phyloP scores from a whole-genome alignment of 2,888 invertebrate species.

The Andrena chrysosceles region DNA sequence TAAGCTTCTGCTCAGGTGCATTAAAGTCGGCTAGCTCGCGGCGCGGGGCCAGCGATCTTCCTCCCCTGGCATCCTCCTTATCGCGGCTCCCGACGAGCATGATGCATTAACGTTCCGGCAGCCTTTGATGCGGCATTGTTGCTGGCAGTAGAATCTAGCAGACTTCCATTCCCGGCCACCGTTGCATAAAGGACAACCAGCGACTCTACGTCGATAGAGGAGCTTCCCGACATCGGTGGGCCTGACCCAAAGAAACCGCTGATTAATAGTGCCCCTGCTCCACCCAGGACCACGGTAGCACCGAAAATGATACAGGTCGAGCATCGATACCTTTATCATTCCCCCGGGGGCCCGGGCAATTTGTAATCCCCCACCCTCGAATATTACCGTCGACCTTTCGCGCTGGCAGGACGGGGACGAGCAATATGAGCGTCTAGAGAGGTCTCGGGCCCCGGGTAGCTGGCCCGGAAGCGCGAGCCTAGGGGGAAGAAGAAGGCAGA shows the following conservation, averaged over 20 bases:
- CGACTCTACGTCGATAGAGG: too few species aligned
- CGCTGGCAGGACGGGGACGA: background rate
- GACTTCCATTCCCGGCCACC: too few species aligned
- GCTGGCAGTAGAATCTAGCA: slow-evolving; percentile 45
- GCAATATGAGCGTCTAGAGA: background rate
- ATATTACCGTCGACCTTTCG: background rate
- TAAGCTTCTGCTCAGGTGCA: slow-evolving; percentile 59
- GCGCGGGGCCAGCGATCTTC: slow-evolving; percentile 20
- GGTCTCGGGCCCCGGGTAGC: background rate
- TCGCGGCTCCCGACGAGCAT: slow-evolving; percentile 56
- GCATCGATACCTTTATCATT: slow-evolving; percentile 28
- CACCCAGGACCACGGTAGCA: background rate
- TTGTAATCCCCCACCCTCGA: slow-evolving; percentile 13
- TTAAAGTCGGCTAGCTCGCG: slow-evolving; percentile 57
- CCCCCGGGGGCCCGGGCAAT: background rate
- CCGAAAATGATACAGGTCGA: background rate
- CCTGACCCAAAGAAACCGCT: background rate
- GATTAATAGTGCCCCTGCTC: background rate
- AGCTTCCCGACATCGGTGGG: background rate
- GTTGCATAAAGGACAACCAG: too few species aligned
- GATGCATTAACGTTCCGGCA: slow-evolving; percentile 53
- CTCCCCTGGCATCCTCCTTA: slow-evolving; percentile 33
- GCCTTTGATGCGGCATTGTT: slow-evolving; percentile 60
- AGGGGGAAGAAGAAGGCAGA: slow-evolving; percentile 23
- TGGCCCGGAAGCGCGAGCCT: slow-evolving; percentile 49